These are phyloP conservation scores for Gila orcuttii DNA, from an alignment of 2,113 vertebrate species.

Conservation along the genomic window DNA sequence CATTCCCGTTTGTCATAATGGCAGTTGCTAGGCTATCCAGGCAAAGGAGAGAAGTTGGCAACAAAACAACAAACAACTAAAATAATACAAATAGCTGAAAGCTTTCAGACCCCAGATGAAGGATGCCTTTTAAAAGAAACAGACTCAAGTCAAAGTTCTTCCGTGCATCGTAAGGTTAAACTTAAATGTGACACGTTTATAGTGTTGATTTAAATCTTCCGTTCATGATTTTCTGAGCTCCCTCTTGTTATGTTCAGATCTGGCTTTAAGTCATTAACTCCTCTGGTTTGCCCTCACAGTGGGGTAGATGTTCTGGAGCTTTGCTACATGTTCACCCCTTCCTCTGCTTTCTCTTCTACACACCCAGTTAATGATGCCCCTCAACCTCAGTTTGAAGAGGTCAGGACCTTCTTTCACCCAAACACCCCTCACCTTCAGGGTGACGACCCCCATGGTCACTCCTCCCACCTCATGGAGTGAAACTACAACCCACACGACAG, in stretches of 20 bases:
- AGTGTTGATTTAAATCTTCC: constrained; percentile 20
- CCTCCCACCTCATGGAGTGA: constrained; percentile 33
- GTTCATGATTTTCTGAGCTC: constrained; percentile 11
- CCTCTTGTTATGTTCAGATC: constrained; percentile 4
- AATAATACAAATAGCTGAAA: not conserved
- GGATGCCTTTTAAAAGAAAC: constrained; percentile 27
- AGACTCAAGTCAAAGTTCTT: constrained; percentile 26
- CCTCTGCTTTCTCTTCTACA: constrained; percentile 25
- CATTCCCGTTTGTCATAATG: not conserved
- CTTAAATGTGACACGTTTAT: constrained; percentile 37
- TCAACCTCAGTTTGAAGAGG: constrained; percentile 22
- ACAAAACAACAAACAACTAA: not conserved
- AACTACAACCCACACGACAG: constrained; percentile 41
- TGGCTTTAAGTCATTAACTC: constrained; percentile 39
- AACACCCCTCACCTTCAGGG: constrained; percentile 41
- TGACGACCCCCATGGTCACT: constrained; percentile 37
- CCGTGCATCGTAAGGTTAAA: constrained; percentile 7
- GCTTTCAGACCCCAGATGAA: constrained; percentile 21
- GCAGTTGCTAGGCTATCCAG: not conserved
- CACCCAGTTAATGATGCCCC: constrained; percentile 26
- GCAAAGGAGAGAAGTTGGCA: not conserved
- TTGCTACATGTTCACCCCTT: constrained; percentile 20
- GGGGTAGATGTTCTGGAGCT: constrained; percentile 41
- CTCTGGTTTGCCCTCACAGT: constrained; percentile 39
- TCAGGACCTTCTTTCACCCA: constrained; percentile 38